Base-by-base conservation (phyloP, 1,140 invertebrate genomes). In the Drosophila pruinosa region DNA sequence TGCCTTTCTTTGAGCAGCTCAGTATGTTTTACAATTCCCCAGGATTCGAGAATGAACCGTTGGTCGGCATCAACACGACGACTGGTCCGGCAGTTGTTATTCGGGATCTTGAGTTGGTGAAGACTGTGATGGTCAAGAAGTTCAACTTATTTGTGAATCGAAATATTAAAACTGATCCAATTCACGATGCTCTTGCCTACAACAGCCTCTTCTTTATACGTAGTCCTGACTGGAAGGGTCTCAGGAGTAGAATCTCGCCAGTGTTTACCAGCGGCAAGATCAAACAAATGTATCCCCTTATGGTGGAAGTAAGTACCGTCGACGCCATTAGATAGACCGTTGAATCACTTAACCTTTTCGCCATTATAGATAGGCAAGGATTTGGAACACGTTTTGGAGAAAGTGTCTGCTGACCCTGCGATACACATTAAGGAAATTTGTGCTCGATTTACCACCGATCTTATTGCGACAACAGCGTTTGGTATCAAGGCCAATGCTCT, bases 391-490 rank as follows among this genome's bases (percentile, higher is more conserved):
- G 56, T 65, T 47, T 57, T 63, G 2, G 41, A 22, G 0, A 34
- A 31, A 5, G 4, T 56, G 2, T 12, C 54, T n/a, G 47, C 43
- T 8, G 34, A 22, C 1, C 45, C 58, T 0, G 8, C 61, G 0
- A 15, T 78, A 0, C 36, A 52, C 4, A 28, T 92, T 0, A 92
- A 91, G 50, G 91, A 93, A 2, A 10, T 92, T 0, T 91, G 85
- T 34, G 91, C 91, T 0, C 90, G 92, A 56, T 94, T 92, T 53
- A 92, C 92, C 19, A 93, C 93, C n/a, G 93, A 94, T 79, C 91
- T 93, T 4, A 94, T 94, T 43, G 93, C 92, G 4, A 93, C 91
- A 4, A 92, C 92, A 63, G 93, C 92, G 10, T 94, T 93, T 72
- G 94, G 93, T 15, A 83, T 94, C 65, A 91, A 93, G 64, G 92